phyloP scores from a whole-genome alignment of 92 coral and sea anemone species.

The Paragorgia papillata region DNA sequence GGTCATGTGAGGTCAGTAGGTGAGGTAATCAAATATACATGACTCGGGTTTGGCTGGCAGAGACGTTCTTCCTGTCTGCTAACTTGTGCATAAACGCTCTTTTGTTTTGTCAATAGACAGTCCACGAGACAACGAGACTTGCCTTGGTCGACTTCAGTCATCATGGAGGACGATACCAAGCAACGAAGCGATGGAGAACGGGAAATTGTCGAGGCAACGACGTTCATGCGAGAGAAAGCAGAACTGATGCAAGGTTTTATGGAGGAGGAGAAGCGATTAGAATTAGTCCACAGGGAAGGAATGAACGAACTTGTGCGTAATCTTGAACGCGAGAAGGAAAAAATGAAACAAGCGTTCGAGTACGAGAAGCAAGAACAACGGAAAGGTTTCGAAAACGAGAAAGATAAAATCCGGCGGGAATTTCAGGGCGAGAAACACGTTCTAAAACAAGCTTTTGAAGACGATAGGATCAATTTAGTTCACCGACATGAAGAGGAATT shows the following conservation, averaged over 20 bases:
- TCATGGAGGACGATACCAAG: background rate
- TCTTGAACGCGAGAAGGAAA: conserved; percentile 85
- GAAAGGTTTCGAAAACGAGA: conserved; percentile 81
- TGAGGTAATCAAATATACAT: conserved; percentile 42
- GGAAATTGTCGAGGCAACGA: background rate
- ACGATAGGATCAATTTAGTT: conserved; percentile 72
- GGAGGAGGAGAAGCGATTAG: conserved; percentile 83
- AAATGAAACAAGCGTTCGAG: conserved; percentile 76
- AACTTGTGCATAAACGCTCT: background rate
- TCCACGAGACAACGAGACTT: background rate
- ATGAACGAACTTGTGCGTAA: conserved; percentile 75
- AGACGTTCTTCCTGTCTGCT: background rate
- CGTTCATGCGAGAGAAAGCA: conserved; percentile 74
- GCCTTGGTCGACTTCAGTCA: too few species aligned
- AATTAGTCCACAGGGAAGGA: conserved; percentile 80
- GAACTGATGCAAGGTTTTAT: conserved; percentile 95
- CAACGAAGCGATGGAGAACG: background rate
- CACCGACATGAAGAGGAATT: conserved; percentile 73
- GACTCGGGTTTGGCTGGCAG: background rate
- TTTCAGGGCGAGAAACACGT: conserved; percentile 96
- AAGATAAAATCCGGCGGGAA: conserved; percentile 84
- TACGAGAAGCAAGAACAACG: conserved; percentile 92
- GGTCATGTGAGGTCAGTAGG: conserved; percentile 26
- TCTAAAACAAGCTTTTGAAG: conserved; percentile 86
- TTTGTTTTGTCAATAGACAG: background rate